Percentiles rank a stretch among this genome's conserved stretches.
phyloP scores from a whole-genome alignment of 2,797 vertebrate species.

The Siniperca scherzeri region DNA sequence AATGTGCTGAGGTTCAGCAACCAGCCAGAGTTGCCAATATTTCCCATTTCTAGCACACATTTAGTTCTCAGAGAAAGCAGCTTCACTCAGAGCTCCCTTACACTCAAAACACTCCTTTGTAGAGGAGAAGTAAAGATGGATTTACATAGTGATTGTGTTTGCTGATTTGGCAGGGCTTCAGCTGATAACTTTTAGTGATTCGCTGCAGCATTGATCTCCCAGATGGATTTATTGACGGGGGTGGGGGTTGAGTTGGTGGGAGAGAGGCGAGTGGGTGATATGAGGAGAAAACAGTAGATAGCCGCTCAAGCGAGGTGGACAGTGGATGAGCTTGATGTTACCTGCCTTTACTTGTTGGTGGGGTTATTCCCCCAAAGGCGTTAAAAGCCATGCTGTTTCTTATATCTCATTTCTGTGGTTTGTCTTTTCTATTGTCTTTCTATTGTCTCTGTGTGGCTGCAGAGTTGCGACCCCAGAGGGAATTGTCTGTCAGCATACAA shows the following conservation, averaged over 20 bases:
- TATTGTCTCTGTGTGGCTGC: conserved; percentile 59
- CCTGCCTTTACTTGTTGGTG: conserved; percentile 62
- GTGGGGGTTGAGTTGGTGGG: conserved; percentile 69
- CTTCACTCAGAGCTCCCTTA: conserved; percentile 33
- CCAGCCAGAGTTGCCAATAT: conserved; percentile 41
- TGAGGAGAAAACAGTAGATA: conserved; percentile 74
- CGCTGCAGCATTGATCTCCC: conserved; percentile 85
- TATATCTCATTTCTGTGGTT: conserved; percentile 64
- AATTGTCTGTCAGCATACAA: conserved; percentile 81
- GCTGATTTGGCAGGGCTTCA: conserved; percentile 87
- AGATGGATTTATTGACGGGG: conserved; percentile 88
- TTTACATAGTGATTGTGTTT: conserved; percentile 90
- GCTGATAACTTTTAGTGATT: conserved; percentile 91
- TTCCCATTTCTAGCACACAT: conserved; percentile 52
- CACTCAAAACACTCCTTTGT: conserved; percentile 68
- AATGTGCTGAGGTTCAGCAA: conserved; percentile 54
- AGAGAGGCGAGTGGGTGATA: conserved; percentile 48
- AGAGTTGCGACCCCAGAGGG: conserved; percentile 71
- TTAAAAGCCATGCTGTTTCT: conserved; percentile 50
- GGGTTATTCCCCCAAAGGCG: conserved; percentile 57
- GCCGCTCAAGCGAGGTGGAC: conserved; percentile 69
- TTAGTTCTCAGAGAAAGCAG: conserved; percentile 41
- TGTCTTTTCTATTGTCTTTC: conserved; percentile 66
- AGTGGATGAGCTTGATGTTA: conserved; percentile 70
- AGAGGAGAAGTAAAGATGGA: conserved; percentile 83